These are phyloP conservation scores for Colostygia pectinataria DNA, from an alignment of 2,888 invertebrate genomes.

Conservation along the genomic window DNA sequence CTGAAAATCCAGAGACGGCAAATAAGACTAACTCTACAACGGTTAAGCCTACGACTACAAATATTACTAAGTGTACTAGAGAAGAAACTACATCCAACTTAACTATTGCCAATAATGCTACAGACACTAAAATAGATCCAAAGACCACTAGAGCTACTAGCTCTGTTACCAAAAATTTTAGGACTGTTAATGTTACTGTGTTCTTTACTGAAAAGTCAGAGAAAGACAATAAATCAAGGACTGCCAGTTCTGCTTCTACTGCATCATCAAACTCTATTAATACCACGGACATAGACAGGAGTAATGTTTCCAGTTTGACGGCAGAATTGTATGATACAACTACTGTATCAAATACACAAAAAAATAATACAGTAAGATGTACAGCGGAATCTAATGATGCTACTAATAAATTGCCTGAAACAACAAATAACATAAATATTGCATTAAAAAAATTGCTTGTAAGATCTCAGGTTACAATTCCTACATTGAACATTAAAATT, in stretches of 20 bases:
- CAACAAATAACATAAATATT: not conserved
- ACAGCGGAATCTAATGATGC: slow-evolving; percentile 2
- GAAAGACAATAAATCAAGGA: too few species aligned
- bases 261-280: too few species aligned
- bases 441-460: not conserved
- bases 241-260: too few species aligned
- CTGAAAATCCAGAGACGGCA: too few species aligned
- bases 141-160: not conserved
- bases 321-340: not conserved
- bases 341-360: not conserved
- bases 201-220: too few species aligned
- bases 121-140: not conserved
- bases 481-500: not conserved
- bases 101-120: not conserved
- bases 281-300: too few species aligned
- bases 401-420: slow-evolving; percentile 1
- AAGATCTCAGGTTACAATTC: not conserved
- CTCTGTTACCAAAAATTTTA: not conserved
- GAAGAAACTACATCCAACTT: not conserved
- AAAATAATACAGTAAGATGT: slow-evolving; percentile 3
- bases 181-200: not conserved
- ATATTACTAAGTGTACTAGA: not conserved
- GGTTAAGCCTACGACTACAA: not conserved
- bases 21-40: too few species aligned
- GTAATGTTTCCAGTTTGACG: too few species aligned